Percentiles rank a stretch among this genome's conserved stretches.
phyloP scores from a whole-genome alignment of 2,797 vertebrate genomes.

The Coluber constrictor region DNA sequence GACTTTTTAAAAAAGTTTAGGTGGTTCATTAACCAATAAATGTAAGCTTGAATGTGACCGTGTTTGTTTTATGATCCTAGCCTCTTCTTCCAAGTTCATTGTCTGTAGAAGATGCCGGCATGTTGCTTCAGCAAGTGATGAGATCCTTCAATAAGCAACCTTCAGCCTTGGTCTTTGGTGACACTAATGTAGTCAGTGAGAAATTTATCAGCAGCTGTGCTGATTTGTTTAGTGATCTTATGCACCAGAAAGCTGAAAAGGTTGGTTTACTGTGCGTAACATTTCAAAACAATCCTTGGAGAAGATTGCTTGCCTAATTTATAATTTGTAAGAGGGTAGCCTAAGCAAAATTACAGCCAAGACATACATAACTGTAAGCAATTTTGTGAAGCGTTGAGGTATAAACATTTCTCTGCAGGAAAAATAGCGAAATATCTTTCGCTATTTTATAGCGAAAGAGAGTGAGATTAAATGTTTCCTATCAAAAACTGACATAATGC shows the following conservation, averaged over 20 bases:
- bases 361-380: not conserved
- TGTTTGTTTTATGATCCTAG: conserved; percentile 60
- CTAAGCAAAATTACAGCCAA: not conserved
- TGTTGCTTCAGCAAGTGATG: conserved; percentile 89
- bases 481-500: not conserved
- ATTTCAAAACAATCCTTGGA: not conserved
- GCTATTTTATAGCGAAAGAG: not conserved
- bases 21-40: not conserved
- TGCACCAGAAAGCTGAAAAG: conserved; percentile 93
- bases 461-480: not conserved
- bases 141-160: conserved; percentile 79
- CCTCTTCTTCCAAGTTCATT: conserved; percentile 89
- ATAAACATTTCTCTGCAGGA: not conserved
- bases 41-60: not conserved
- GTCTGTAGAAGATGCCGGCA: conserved; percentile 83
- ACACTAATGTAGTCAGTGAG: conserved; percentile 87
- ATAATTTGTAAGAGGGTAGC: not conserved
- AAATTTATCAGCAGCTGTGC: conserved; percentile 86
- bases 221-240: conserved; percentile 80
- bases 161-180: conserved; percentile 76
- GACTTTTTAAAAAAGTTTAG: not conserved
- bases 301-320: not conserved
- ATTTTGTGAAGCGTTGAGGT: not conserved
- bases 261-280: conserved; percentile 60
- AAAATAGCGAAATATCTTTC: not conserved